Percentiles rank a stretch among this genome's conserved stretches.
These are phyloP conservation scores for Leptobrachium ailaonicum DNA, from an alignment of 2,113 vertebrate genomes.

Conservation along the genomic window DNA sequence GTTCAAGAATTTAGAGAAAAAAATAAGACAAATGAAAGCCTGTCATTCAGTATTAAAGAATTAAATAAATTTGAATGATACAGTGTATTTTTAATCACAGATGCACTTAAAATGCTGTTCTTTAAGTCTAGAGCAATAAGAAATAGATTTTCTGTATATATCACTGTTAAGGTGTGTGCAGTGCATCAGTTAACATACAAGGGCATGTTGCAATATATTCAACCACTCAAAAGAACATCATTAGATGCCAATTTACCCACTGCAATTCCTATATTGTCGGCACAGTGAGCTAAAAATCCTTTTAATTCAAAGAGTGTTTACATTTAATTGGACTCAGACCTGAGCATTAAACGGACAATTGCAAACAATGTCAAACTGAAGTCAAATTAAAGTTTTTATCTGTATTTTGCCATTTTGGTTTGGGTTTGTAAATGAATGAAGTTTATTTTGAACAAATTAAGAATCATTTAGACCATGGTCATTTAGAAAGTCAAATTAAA, in stretches of 20 bases:
- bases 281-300: not conserved
- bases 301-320: constrained; percentile 13
- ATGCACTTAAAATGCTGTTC: too few species aligned
- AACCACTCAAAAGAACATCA: not conserved
- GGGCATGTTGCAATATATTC: not conserved
- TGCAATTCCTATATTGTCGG: not conserved
- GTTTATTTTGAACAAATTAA: too few species aligned
- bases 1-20: too few species aligned
- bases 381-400: too few species aligned
- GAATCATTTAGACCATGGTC: too few species aligned
- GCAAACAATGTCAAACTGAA: not conserved
- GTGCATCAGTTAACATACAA: not conserved
- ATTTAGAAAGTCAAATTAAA: too few species aligned
- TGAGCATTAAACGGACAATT: not conserved
- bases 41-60: too few species aligned
- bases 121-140: not conserved
- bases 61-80: too few species aligned
- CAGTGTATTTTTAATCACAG: too few species aligned
- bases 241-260: not conserved
- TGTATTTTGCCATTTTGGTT: too few species aligned
- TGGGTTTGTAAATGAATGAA: too few species aligned
- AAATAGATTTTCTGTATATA: not conserved
- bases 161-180: not conserved
- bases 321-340: constrained; percentile 6
- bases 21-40: too few species aligned